Evolutionary conservation across 1,140 invertebrate species (phyloP), one percentile per base, ranked within the genome.

Genomic region (Drosophila grimshawi): DNA sequence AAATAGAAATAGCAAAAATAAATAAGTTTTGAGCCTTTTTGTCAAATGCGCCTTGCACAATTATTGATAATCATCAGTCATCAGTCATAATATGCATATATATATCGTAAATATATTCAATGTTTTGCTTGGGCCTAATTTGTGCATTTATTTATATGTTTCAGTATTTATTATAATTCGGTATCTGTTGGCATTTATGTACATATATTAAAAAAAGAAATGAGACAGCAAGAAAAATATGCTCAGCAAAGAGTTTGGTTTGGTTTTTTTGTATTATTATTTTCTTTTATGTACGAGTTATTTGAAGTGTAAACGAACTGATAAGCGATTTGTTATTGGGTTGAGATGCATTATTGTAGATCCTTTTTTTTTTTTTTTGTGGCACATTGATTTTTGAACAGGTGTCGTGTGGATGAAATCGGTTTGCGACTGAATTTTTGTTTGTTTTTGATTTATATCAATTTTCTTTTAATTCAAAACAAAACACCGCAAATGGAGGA

Each of bases 111-210:
- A 48, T 37, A 56, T 43, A 55, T 35, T 56, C 30, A 5, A 46
- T 19, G 56, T 51, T 56, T 46, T 46, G 29, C 53, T 46, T 45
- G 11, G 35, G 8, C 48, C 53, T 74, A 61, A 78, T 77, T 72
- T 88, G 85, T 88, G 85, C 85, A 85, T 81, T 88, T 88, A 88
- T 89, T 78, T 85, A 81, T 77, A 56, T 46, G 4, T 45, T 30
- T 45, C 8, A 19, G 19, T 1, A 19, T 19, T 30, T 27, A 6
- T 30, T 32, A 37, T 27, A 29, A 10, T 67, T 30, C 5, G 6
- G 27, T 41, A 55, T 8, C n/a, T 63, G 35, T 43, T 33, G 33
- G 30, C n/a, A 39, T 43, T 45, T 52, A 41, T 19, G 5, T 52
- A 32, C 43, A 68, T 33, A 46, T n/a, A 33, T 43, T 10, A 29